These are phyloP conservation scores for Aramus guarauna DNA, from an alignment of 2,113 vertebrate genomes.

Conservation along the genomic window DNA sequence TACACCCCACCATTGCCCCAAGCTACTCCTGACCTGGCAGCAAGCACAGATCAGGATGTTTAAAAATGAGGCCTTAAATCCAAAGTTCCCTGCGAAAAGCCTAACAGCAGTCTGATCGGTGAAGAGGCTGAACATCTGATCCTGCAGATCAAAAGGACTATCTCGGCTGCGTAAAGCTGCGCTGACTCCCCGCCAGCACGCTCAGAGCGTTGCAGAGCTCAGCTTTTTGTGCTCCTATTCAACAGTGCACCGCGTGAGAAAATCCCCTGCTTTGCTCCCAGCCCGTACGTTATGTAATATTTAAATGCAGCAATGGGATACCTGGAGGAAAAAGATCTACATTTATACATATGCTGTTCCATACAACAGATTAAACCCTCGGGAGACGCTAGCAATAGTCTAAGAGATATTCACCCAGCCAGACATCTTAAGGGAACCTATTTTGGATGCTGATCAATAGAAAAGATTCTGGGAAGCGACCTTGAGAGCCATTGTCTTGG, in stretches of 20 bases:
- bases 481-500: background rate
- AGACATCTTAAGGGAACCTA: background rate
- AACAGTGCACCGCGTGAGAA: background rate
- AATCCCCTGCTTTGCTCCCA: background rate
- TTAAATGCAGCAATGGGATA: background rate
- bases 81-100: background rate
- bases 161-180: background rate
- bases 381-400: background rate
- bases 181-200: background rate
- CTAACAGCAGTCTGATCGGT: accelerated
- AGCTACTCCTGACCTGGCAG: background rate
- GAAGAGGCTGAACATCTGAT: background rate
- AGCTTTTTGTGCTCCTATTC: background rate
- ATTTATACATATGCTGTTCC: background rate
- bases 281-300: background rate
- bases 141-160: background rate
- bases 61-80: background rate
- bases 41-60: background rate
- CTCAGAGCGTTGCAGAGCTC: background rate
- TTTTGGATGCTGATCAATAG: background rate
- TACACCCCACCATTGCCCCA: background rate
- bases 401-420: background rate
- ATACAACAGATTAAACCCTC: background rate
- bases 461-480: background rate
- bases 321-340: background rate